These are phyloP conservation scores for Pygocentrus nattereri DNA, from an alignment of 2,797 vertebrate species.

Conservation along the genomic window DNA sequence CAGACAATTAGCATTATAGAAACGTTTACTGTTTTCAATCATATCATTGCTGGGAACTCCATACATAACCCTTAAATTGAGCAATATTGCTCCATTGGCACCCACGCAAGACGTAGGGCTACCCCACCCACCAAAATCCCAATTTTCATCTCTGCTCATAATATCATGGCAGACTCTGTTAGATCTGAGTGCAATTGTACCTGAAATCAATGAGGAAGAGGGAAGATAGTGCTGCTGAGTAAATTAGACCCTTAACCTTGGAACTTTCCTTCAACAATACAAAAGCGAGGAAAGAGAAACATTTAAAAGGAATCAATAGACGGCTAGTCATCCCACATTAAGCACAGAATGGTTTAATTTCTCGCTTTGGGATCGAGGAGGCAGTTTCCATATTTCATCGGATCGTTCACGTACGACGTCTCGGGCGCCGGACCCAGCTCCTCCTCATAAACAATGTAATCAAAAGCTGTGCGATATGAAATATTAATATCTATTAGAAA, in stretches of 20 bases:
- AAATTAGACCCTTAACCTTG: conserved; percentile 73
- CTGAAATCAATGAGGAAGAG: conserved; percentile 73
- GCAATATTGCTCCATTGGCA: too few relatives aligned
- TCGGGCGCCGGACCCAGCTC: conserved; percentile 43
- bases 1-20: too few relatives aligned
- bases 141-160: not conserved
- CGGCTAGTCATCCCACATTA: conserved; percentile 58
- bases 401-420: conserved; percentile 45
- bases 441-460: conserved; percentile 64
- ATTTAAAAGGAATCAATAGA: conserved; percentile 64
- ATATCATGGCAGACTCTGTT: conserved; percentile 73
- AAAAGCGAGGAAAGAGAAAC: conserved; percentile 52
- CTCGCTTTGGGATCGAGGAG: conserved; percentile 45
- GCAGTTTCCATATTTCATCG: conserved; percentile 62
- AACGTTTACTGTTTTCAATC: too few relatives aligned
- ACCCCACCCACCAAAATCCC: not conserved
- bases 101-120: too few relatives aligned
- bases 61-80: too few relatives aligned
- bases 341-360: conserved; percentile 56
- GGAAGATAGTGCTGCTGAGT: conserved; percentile 65
- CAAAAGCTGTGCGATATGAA: conserved; percentile 55
- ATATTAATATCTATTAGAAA: conserved; percentile 60
- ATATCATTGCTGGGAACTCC: too few relatives aligned
- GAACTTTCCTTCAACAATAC: conserved; percentile 58
- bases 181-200: conserved; percentile 74